Base-by-base conservation (phyloP, 2,888 invertebrate species). In the Xylophagus ater region DNA sequence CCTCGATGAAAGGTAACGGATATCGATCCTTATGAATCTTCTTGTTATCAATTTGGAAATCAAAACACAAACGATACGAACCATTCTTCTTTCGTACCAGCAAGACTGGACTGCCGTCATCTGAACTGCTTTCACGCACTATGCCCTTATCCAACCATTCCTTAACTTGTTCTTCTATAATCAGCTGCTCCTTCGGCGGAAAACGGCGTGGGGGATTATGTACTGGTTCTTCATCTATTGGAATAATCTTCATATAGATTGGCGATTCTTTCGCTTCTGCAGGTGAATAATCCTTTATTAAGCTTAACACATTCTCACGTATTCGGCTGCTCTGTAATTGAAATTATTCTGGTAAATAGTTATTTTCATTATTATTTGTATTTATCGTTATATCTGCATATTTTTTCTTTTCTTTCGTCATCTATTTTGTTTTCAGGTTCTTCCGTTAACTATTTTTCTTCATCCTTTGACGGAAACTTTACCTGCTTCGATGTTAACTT, bases 211-310 rank as follows among this genome's bases (percentile, higher is more conserved):
- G 50, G 14, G 43, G 23, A 17, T 49, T 43, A 8, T 47, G 46
- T 1, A 56, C 48, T 0, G 55, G 55, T n/a, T 42, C 40, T 1
- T 57, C 53, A 31, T 55, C 52, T 31, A 41, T 49, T 7, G 57
- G 19, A 20, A 57, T 35, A 10, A 57, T 51, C 18, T 47, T 50
- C 43, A 31, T 31, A 5, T 2, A 13, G 4, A 31, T 3, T n/a
- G 14, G 15, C 8, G 31, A 15, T 17, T 31, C 31, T 13, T 15
- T 31, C 9, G 8, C 5, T 17, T 31, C n/a, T 15, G 14, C 14
- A 8, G 31, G 31, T 15, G 10, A 6, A 17, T 31, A 31, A 17
- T 31, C 14, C 10, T 2, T 10, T 4, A 17, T 31, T 31, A 31
- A n/a, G n/a, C n/a, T n/a, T n/a, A n/a, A n/a, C n/a, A n/a, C n/a